phyloP scores from a whole-genome alignment of 2,888 invertebrate species.

The Cephus spinipes region DNA sequence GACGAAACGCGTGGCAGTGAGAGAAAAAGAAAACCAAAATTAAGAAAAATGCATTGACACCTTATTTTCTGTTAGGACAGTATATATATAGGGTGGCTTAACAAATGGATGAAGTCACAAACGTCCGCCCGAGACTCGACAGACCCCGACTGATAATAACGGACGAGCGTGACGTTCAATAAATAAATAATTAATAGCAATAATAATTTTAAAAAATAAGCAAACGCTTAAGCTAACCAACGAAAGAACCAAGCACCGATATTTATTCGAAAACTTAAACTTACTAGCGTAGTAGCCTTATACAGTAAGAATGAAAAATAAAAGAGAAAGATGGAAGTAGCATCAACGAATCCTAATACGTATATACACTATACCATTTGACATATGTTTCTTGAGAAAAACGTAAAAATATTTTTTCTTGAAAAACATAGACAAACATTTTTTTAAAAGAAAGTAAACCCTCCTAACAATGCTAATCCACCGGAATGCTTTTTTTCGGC shows the following conservation, averaged over 20 bases:
- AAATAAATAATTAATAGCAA: background rate
- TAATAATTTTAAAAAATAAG: constrained; percentile 11
- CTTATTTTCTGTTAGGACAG: no score
- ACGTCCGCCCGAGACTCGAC: no score
- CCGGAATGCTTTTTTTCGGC: constrained; percentile 46
- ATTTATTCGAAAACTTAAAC: background rate
- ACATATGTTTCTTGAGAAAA: background rate
- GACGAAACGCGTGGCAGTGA: no score
- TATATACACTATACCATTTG: background rate
- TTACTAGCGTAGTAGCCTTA: background rate
- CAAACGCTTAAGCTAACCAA: constrained; percentile 3
- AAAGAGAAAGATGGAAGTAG: background rate
- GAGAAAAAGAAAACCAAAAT: no score
- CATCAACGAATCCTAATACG: background rate
- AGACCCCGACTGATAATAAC: background rate
- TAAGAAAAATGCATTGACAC: no score
- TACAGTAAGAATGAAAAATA: constrained; percentile 1
- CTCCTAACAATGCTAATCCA: constrained; percentile 31
- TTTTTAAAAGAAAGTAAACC: background rate
- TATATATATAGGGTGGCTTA: no score
- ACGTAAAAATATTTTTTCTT: background rate
- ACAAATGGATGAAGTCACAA: no score
- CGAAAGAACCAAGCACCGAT: constrained; percentile 18
- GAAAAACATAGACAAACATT: background rate
- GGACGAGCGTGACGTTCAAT: background rate